Base-by-base conservation (phyloP, 1,140 invertebrate species). In the Brachystomella parvula region DNA sequence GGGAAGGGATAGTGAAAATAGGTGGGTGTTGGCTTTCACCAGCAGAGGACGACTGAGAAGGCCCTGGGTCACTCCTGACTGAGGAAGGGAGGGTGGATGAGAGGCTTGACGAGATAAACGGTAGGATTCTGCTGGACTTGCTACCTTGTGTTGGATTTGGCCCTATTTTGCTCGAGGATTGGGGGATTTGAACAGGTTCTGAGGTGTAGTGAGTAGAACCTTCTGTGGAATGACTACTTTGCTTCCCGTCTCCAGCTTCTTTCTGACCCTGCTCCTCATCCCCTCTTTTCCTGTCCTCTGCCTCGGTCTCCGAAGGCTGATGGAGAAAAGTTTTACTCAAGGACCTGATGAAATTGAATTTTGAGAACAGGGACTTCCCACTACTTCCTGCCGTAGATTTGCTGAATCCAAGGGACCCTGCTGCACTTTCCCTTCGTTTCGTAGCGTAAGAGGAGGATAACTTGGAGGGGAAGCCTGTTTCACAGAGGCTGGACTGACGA, bases 311-410 rank as follows among this genome's bases (percentile, higher is more conserved):
- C 19, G 9, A 6, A 31, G 44, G 30, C 21, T 64, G 62, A 56
- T 31, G 29, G n/a, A 64, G n/a, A 56, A 64, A 64, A 57, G 62
- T 53, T 64, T 6, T 24, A 47, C 39, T 61, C 21, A 65, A 39
- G 21, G 66, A 62, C 2, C 71, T 32, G 32, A 73, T 64, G 56
- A 73, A 66, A 59, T 61, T 68, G 57, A 73, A 66, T 31, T 59
- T 53, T 1, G 71, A 70, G 33, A 73, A 68, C 28, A 73, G 66
- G 30, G 68, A 73, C 29, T 62, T 61, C 39, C 56, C 57, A 3
- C 49, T 61, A 39, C 31, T 61, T 44, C 33, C 33, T 2, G 64
- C 26, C 24, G 9, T 6, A 6, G 49, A 6, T 24, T 53, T 53
- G 12, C 9, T 26, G 49, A 53, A 24, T 21, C 49, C 59, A 6